Evolutionary conservation across 2,888 invertebrate species (phyloP).

Genomic region (Apamea epomidion): DNA sequence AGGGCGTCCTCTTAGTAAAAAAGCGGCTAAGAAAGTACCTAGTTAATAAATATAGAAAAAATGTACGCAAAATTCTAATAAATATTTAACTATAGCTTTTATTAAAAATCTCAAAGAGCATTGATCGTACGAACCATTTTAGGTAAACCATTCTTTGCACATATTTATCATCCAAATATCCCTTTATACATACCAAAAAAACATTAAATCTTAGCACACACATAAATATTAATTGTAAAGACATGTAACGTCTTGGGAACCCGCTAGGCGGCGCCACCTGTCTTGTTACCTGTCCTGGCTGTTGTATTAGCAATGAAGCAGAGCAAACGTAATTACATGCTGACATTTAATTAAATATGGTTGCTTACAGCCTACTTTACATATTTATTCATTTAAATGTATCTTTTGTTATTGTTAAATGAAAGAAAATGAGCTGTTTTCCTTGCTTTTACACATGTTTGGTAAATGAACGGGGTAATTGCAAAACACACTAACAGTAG

Average conservation of each 20-base stretch:
- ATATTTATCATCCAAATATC: background rate
- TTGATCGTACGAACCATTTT: background rate
- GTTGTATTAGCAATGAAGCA: background rate
- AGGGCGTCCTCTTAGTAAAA: no score
- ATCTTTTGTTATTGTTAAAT: background rate
- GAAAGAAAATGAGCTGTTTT: no score
- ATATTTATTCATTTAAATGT: conserved; percentile 8
- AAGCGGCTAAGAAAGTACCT: no score
- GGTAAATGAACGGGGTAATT: no score
- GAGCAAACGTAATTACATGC: conserved; percentile 24
- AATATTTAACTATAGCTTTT: no score
- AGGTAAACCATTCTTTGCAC: background rate
- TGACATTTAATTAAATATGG: conserved; percentile 50
- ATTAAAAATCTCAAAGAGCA: background rate
- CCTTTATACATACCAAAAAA: background rate
- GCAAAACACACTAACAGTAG: no score
- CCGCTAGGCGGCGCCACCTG: conserved; percentile 41
- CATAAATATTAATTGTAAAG: conserved; percentile 20
- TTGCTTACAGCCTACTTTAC: conserved; percentile 12
- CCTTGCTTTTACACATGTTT: no score
- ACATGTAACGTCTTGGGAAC: conserved; percentile 4
- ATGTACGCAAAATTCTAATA: no score
- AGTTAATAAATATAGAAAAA: no score
- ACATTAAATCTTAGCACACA: background rate
- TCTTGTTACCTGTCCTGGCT: background rate